Evolutionary conservation across 92 coral and sea anemone genomes (phyloP).

Genomic region (Hydrozoanthus gracilis): DNA sequence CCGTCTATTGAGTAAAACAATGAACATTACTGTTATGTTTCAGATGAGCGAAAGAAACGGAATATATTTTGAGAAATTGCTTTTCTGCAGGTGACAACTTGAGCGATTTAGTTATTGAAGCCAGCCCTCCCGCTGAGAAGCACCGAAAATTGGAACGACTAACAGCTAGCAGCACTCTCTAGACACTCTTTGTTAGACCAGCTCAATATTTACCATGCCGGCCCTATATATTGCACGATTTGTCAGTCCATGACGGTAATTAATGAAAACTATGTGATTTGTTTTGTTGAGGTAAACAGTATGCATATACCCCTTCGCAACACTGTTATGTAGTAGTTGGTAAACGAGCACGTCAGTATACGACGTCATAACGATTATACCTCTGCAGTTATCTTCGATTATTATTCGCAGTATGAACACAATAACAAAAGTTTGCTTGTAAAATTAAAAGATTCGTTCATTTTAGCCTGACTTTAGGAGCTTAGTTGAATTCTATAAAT

Average conservation of each 20-base stretch:
- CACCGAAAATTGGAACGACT: background rate
- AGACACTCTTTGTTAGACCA: background rate
- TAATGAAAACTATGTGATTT: constrained; percentile 33
- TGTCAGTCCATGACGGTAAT: constrained; percentile 24
- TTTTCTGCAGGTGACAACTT: constrained; percentile 5
- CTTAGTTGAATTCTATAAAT: constrained; percentile 2
- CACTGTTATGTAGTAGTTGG: background rate
- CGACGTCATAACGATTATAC: background rate
- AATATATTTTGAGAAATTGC: background rate
- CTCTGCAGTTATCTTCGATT: background rate
- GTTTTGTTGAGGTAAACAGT: constrained; percentile 29
- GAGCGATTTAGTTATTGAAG: background rate
- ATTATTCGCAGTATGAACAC: too few relatives aligned
- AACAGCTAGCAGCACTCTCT: background rate
- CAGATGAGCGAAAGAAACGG: background rate
- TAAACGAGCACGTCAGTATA: background rate
- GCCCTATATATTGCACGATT: background rate
- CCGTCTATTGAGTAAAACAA: background rate
- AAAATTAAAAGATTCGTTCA: background rate
- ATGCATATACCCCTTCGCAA: background rate
- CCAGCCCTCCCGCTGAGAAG: background rate
- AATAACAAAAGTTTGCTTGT: too few relatives aligned
- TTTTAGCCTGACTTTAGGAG: background rate
- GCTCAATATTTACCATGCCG: constrained; percentile 31
- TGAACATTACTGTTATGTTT: background rate